Evolutionary conservation across 2,113 vertebrate species (phyloP), one percentile per base, ranked within the genome.

Genomic region (Opisthocomus hoazin): DNA sequence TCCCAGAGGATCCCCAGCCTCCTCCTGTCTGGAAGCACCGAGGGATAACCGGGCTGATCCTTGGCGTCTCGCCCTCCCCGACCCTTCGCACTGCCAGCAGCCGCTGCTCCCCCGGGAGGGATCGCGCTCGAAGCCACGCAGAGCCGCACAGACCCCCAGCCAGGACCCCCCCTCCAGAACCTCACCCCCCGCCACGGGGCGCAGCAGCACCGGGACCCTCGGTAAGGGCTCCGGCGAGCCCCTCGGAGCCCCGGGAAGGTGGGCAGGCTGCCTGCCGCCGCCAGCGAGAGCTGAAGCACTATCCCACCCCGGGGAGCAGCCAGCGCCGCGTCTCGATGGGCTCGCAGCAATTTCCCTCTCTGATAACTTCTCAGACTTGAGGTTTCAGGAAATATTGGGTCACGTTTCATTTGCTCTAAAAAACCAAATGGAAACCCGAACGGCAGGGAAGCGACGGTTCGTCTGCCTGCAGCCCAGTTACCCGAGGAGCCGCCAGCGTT

Each of bases 171-270:
- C 3, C 22, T 15, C 65, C 23, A 19, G 27, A 75, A 82, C 45
- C 45, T 5, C 84, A 41, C 15, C 17, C 48, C 6, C 10, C 3
- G 11, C 5, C 7, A 18, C 4, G 0, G 56, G 54, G 30, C 9
- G 19, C 46, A 39, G 61, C 15, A 34, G 22, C 34, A 22, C 68
- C 0, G 8, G 69, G 54, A 58, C 16, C 58, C 57, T 64, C 4
- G 1, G 9, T 5, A 58, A 30, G 5, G 1, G 26, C 41, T 50
- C 30, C 39, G 4, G 15, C 6, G 4, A 34, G 32, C 2, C 1
- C 50, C 24, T 36, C 24, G 1, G 63, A 73, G 86, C 22, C 68
- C 26, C 1, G 1, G 69, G 58, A 65, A 24, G 64, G 50, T 1
- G 27, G 51, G 51, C 60, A 41, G 39, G 65, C 46, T 29, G n/a